Evolutionary conservation across 2,797 vertebrate genomes (phyloP).

Genomic region (Bradypodion pumilum): DNA sequence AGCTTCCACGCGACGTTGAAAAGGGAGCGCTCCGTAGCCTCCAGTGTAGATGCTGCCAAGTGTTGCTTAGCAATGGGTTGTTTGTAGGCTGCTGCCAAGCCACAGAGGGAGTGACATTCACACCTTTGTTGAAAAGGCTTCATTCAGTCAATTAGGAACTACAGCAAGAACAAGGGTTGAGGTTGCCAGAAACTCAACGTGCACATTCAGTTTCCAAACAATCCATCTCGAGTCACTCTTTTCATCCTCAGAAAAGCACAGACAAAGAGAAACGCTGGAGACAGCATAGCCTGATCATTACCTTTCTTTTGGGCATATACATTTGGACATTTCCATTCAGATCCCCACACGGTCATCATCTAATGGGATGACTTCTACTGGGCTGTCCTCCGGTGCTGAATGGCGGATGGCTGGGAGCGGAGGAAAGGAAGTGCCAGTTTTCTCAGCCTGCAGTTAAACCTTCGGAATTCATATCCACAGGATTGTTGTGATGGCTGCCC

Average conservation of each 20-base stretch:
- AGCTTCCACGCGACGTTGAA: constrained; percentile 65
- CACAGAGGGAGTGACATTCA: constrained; percentile 52
- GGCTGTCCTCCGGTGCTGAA: background rate
- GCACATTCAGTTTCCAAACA: constrained; percentile 28
- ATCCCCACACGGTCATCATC: background rate
- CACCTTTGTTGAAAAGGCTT: constrained; percentile 58
- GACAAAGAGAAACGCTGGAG: background rate
- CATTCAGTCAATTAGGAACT: constrained; percentile 55
- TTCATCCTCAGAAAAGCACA: background rate
- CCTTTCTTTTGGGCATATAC: background rate
- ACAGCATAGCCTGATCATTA: background rate
- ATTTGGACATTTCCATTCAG: background rate
- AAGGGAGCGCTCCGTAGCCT: constrained; percentile 57
- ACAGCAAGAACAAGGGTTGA: constrained; percentile 40
- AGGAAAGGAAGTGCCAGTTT: no score
- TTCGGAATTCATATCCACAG: no score
- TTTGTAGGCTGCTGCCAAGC: constrained; percentile 57
- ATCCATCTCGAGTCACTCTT: constrained; percentile 18
- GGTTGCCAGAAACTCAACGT: constrained; percentile 32
- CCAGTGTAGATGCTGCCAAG: constrained; percentile 66
- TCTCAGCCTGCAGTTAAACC: no score
- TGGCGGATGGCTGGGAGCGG: background rate
- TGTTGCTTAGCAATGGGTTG: constrained; percentile 68
- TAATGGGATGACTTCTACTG: constrained; percentile 1
- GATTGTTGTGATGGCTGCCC: no score